phyloP scores from a whole-genome alignment of 2,113 vertebrate species.

The Petrocephalus microphthalmus region DNA sequence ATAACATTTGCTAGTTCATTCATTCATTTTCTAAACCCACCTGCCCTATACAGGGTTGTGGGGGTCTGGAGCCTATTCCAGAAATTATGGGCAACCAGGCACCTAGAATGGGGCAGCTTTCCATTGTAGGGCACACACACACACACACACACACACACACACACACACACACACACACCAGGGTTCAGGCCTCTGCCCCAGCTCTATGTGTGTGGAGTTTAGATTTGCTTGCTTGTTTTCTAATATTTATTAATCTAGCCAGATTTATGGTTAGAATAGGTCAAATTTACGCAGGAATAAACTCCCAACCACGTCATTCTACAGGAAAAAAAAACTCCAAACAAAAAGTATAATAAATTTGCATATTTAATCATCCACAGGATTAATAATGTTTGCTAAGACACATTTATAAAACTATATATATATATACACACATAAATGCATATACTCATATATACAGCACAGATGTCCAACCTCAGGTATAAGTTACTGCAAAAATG shows the following conservation, averaged over 20 bases:
- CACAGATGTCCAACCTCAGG: background rate
- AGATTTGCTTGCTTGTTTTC: background rate
- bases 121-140: background rate
- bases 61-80: background rate
- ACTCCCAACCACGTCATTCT: background rate
- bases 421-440: constrained; percentile 9
- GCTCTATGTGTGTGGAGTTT: background rate
- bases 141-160: too few relatives aligned
- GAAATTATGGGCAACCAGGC: background rate
- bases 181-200: background rate
- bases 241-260: background rate
- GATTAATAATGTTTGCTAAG: constrained; percentile 22
- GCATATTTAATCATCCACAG: constrained; percentile 32
- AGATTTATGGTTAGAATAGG: background rate
- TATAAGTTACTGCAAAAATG: constrained; percentile 1
- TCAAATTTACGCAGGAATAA: background rate
- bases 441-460: constrained; percentile 17
- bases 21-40: background rate
- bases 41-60: background rate
- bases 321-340: background rate
- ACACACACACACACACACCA: too few relatives aligned
- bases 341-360: constrained; percentile 12
- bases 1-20: background rate
- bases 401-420: constrained; percentile 6
- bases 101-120: background rate